Base-by-base conservation (phyloP, 2,113 vertebrate genomes). In the Formicarius rufipectus region DNA sequence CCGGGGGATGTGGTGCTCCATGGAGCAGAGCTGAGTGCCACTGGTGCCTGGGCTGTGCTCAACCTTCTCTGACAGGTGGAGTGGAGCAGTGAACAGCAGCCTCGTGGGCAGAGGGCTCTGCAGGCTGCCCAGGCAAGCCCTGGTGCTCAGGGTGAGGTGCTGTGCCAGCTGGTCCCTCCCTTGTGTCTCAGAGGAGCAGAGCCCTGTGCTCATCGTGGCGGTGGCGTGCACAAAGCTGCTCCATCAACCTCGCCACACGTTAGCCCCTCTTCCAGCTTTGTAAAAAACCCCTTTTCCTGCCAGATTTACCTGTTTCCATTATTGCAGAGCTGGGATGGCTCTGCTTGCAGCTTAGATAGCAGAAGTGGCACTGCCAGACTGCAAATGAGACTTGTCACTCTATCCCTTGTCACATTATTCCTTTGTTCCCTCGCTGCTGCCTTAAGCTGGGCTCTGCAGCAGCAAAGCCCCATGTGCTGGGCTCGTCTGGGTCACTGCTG, bases 291-390 rank as follows among this genome's bases (percentile, higher is more conserved):
- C 5, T 64, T 60, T 85, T 33, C 58, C 53, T 45, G 39, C 60
- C 53, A 12, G n/a, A 37, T 62, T 30, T 7, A 20, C 2, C 1
- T 25, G 66, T 15, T 58, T 58, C 30, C 27, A 25, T 58, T 30
- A 19, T 22, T 4, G 23, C 24, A 1, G 3, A 22, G 35, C 16
- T 8, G 24, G 2, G 12, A 31, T 53, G 84, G 69, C 53, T 73
- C 74, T 19, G 47, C 5, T 31, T 28, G 30, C 14, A 6, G 71
- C 64, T 74, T 30, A 39, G 40, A 30, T 25, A 19, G 60, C 5
- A 56, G 73, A 71, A 63, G 93, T 81, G 84, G 69, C 74, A 39
- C 40, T 80, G 63, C 89, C 84, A 60, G 69, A 28, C 75, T 89
- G 52, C 69, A 66, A 28, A 49, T 88, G 84, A 66, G 58, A 10